phyloP scores from a whole-genome alignment of 2,113 vertebrate species.

The Neotragus moschatus region DNA sequence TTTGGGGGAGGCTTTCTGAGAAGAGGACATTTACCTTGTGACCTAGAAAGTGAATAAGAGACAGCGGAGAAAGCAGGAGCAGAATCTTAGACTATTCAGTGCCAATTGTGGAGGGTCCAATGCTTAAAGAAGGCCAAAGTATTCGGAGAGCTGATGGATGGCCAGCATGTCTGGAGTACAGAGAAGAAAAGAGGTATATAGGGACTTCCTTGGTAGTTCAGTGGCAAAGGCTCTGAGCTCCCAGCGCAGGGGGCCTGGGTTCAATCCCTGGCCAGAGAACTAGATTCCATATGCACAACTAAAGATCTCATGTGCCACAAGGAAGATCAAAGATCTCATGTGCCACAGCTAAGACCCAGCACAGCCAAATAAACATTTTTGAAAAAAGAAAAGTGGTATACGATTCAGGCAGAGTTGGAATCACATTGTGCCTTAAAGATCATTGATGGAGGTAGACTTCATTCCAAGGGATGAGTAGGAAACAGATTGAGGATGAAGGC shows the following conservation, averaged over 20 bases:
- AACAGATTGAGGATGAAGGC: not conserved
- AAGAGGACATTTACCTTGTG: not conserved
- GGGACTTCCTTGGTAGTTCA: not conserved
- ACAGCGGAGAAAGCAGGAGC: not conserved
- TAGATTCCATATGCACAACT: not conserved
- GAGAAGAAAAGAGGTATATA: not conserved
- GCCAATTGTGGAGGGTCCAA: too few species aligned
- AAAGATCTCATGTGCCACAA: not conserved
- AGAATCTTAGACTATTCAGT: not conserved
- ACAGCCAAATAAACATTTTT: not conserved
- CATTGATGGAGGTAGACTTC: not conserved
- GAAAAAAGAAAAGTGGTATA: not conserved
- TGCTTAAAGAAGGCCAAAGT: accelerated
- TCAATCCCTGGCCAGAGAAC: not conserved
- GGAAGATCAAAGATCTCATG: not conserved
- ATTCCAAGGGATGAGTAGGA: not conserved
- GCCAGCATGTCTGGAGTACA: too few species aligned
- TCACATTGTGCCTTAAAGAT: not conserved
- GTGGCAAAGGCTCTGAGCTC: not conserved
- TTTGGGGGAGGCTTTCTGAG: not conserved
- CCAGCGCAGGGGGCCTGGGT: not conserved
- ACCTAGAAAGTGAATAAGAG: not conserved
- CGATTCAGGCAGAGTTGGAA: not conserved
- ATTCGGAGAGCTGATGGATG: not conserved
- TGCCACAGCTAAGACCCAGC: not conserved